These are phyloP conservation scores for Sternarchorhynchus goeldii DNA, from an alignment of 2,797 vertebrate genomes.

Conservation along the genomic window DNA sequence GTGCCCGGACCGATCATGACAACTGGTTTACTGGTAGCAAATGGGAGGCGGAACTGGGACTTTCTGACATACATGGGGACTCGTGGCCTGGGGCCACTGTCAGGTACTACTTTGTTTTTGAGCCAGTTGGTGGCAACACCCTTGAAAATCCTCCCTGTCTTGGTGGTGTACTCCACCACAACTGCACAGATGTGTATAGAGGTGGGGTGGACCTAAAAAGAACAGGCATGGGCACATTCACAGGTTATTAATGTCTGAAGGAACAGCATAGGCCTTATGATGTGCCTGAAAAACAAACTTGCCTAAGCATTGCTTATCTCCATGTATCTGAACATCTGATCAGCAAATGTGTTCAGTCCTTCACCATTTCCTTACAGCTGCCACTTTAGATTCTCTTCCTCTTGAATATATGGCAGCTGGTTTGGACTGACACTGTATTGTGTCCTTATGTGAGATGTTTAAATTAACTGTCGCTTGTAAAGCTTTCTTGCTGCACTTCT, in stretches of 20 bases:
- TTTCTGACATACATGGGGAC: conserved; percentile 85
- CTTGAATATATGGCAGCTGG: too few relatives aligned
- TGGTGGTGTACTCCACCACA: conserved; percentile 79
- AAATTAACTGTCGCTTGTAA: background rate
- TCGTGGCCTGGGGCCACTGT: conserved; percentile 69
- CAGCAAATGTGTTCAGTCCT: too few relatives aligned
- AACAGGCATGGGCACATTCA: background rate
- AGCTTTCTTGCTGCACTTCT: background rate
- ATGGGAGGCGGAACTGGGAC: conserved; percentile 85
- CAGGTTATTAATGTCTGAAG: background rate
- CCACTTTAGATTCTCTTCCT: too few relatives aligned
- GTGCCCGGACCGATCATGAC: conserved; percentile 86
- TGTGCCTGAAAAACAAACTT: too few relatives aligned
- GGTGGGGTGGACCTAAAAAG: conserved; percentile 77
- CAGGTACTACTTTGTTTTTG: conserved; percentile 69
- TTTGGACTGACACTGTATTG: too few relatives aligned
- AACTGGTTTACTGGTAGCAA: conserved; percentile 78
- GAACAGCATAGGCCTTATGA: too few relatives aligned
- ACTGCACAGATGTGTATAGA: conserved; percentile 82
- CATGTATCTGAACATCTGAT: too few relatives aligned
- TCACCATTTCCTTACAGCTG: too few relatives aligned
- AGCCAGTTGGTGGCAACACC: conserved; percentile 87
- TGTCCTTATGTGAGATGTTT: background rate
- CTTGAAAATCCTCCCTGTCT: conserved; percentile 77
- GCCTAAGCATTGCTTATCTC: too few relatives aligned